A percentile compares a stretch with the other conserved stretches of the same genome.
Evolutionary conservation across 23 tunicate species (phyloP).

Genomic region (Halocynthia aurantium): DNA sequence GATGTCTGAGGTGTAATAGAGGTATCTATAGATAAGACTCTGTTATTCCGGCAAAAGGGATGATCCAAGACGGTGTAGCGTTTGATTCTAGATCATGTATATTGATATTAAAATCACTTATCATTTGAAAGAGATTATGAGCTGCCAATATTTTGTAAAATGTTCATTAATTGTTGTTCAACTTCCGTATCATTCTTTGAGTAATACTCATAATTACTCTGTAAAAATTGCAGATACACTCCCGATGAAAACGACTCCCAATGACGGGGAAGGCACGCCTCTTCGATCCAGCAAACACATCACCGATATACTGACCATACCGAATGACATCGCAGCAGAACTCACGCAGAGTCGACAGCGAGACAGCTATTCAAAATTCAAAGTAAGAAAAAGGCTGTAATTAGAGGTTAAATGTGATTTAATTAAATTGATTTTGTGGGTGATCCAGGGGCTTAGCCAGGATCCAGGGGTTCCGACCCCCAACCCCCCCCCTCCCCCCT

Average conservation of each 20-base stretch:
- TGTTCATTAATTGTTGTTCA: not conserved
- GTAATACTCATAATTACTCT: not conserved
- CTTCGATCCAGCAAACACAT: slow-evolving; percentile 20
- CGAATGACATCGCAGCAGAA: slow-evolving; percentile 14
- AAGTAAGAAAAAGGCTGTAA: too few relatives aligned
- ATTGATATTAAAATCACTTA: too few relatives aligned
- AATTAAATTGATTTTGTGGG: too few relatives aligned
- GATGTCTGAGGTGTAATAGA: too few relatives aligned
- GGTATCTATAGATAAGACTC: too few relatives aligned
- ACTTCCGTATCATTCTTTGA: slow-evolving; percentile 4
- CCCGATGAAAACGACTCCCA: slow-evolving; percentile 23
- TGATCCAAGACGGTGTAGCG: too few relatives aligned
- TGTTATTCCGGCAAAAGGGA: too few relatives aligned
- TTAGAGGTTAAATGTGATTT: too few relatives aligned
- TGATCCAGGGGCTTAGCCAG: not conserved
- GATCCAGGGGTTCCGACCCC: not conserved
- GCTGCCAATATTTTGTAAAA: too few relatives aligned
- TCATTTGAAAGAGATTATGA: too few relatives aligned
- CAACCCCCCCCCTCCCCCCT: too few relatives aligned
- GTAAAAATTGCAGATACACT: slow-evolving; percentile 20
- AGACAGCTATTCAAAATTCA: slow-evolving; percentile 44
- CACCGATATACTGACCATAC: slow-evolving; percentile 11
- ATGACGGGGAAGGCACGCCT: slow-evolving; percentile 33
- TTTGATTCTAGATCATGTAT: too few relatives aligned
- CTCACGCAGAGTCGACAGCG: slow-evolving; percentile 19